phyloP scores from a whole-genome alignment of 2,888 invertebrate species.

The Bruchidius siliquastri region DNA sequence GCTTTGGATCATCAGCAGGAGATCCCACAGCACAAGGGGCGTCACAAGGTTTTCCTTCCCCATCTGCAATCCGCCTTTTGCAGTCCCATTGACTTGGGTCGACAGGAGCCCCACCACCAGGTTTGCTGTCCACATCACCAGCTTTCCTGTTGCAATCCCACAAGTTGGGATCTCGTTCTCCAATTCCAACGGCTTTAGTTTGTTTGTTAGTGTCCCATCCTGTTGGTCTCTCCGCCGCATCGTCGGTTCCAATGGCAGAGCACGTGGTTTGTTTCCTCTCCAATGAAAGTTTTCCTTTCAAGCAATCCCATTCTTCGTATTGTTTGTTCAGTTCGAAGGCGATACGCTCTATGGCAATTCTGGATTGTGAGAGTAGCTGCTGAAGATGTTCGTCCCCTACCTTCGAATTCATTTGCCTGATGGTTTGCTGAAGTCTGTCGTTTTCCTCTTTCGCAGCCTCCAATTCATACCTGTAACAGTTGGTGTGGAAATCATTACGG shows the following conservation, averaged over 20 bases:
- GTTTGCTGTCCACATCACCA: not conserved
- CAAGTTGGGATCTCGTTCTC: constrained; percentile 2
- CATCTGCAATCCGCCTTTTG: constrained; percentile 1
- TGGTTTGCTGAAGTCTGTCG: constrained; percentile 17
- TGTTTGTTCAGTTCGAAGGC: constrained; percentile 36
- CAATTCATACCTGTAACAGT: constrained; percentile 16
- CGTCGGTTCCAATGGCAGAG: not conserved
- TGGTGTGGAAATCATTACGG: not conserved
- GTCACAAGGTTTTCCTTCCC: not conserved
- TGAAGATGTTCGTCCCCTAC: constrained; percentile 33
- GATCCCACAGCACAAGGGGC: not conserved
- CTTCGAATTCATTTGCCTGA: constrained; percentile 12
- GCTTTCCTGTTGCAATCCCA: constrained; percentile 6
- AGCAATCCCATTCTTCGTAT: constrained; percentile 30
- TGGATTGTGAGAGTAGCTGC: constrained; percentile 37
- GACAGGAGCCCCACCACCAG: not conserved
- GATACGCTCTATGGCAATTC: constrained; percentile 36
- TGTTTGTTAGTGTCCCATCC: not conserved
- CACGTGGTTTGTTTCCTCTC: not conserved
- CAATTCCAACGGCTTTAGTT: not conserved
- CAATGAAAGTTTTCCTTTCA: constrained; percentile 14
- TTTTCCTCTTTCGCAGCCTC: constrained; percentile 23
- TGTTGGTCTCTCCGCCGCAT: not conserved
- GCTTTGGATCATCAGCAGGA: not conserved
- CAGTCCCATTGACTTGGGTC: constrained; percentile 6